A percentile compares a stretch with the other conserved stretches of the same genome.
Evolutionary conservation across 2,888 invertebrate species (phyloP).

Genomic region (Spatulosminthurus flaviceps): DNA sequence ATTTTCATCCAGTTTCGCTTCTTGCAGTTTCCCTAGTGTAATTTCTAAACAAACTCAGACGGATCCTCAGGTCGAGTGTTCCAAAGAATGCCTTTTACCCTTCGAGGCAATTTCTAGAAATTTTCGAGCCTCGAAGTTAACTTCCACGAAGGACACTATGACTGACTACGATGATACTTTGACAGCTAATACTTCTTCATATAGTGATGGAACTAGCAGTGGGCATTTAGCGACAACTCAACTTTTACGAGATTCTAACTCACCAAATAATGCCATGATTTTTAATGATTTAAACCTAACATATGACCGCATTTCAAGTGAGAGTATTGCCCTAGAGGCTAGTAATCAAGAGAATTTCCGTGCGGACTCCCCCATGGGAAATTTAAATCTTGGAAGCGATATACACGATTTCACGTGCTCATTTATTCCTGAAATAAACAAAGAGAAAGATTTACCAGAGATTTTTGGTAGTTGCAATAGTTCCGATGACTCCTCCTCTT

Average conservation of each 20-base stretch:
- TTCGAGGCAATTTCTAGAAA: neutral
- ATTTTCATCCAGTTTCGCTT: neutral
- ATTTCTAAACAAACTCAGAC: neutral
- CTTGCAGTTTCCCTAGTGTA: neutral
- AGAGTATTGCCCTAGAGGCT: neutral
- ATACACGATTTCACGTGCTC: constrained; percentile 18
- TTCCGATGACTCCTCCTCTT: neutral
- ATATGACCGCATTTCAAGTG: neutral
- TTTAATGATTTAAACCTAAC: neutral
- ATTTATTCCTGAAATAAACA: neutral
- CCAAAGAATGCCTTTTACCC: neutral
- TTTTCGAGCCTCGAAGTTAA: neutral
- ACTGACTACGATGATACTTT: neutral
- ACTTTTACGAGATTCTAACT: neutral
- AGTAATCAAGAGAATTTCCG: neutral
- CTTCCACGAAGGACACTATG: neutral
- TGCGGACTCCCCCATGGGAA: neutral
- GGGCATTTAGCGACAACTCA: neutral
- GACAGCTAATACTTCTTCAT: neutral
- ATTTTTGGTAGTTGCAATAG: neutral
- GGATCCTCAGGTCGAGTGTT: neutral
- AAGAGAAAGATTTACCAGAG: neutral
- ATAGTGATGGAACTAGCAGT: neutral
- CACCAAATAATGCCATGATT: neutral
- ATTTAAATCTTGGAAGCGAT: constrained; percentile 16